phyloP scores from a whole-genome alignment of 2,113 vertebrate species.

The Paracanthobrama guichenoti region DNA sequence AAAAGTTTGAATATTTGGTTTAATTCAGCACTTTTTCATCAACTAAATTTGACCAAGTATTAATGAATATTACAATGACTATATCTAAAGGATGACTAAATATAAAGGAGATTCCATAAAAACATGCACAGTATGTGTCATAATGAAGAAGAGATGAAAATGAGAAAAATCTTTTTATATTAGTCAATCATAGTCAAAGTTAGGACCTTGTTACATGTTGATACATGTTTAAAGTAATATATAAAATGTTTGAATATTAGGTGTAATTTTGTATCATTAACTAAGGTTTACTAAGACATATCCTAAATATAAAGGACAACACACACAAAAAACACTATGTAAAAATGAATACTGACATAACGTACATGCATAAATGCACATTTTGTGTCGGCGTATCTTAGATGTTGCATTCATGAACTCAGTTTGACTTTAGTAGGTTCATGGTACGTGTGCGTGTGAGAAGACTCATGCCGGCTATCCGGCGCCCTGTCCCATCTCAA shows the following conservation, averaged over 20 bases:
- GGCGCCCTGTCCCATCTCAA: conserved; percentile 3
- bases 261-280: not conserved
- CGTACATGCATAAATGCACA: not conserved
- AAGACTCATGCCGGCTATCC: not conserved
- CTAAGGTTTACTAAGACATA: not conserved
- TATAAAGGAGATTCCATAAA: not conserved
- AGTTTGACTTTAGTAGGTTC: not conserved
- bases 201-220: not conserved
- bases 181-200: not conserved
- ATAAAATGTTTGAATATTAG: not conserved
- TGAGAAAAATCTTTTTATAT: no score
- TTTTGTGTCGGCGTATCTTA: not conserved
- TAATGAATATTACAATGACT: not conserved
- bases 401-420: conserved; percentile 1
- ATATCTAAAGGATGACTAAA: not conserved
- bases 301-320: not conserved
- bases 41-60: not conserved
- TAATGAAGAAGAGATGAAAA: not conserved
- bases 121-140: not conserved
- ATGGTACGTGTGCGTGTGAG: not conserved
- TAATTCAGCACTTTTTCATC: not conserved
- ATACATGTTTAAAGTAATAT: no score
- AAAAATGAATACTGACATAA: not conserved
- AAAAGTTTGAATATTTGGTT: not conserved
- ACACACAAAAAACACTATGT: not conserved